Evolutionary conservation across 35 echinoderm and acorn worm genomes (phyloP), one percentile per base, ranked within the genome.

Genomic region (Stichopus chloronotus): DNA sequence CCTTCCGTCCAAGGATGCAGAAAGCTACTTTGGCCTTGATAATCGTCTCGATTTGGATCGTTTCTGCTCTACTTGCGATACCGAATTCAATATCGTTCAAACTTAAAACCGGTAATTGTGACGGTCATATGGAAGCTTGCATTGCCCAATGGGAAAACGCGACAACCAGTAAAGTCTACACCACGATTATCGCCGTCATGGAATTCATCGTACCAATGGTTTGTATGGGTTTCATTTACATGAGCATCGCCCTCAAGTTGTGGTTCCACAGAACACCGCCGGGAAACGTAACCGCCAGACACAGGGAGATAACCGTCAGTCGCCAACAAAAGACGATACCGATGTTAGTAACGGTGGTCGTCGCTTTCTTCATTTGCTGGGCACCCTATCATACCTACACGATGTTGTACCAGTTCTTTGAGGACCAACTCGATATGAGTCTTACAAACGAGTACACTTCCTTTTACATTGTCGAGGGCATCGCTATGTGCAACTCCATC

Each of bases 301-400:
- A 99, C 59, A 93, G 95, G 5, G 95, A 99, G 83, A 95, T 99
- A 25, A 96, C 94, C 12, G 76, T 95, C 9, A 94, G 94, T 87
- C 87, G 95, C 5, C 96, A 96, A 78, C 95, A 96, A 88, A 99
- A 99, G 90, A 99, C 97, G 9, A 99, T 99, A 58, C 97, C 95
- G 7, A 99, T 99, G 97, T 79, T 99, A 25, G 90, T 96, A 13
- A 94, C 97, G 2, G 91, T 99, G 7, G 97, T 99, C 21, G 95
- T 99, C 14, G 95, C 97, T 4, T 99, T 99, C 92, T 94, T 94
- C 78, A 61, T 99, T 16, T 99, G 95, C 76, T 99, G 94, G 95
- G 95, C 95, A 12, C 97, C 97, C 4, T 96, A 96, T 57, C 94
- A 99, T 59, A 94, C 84, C 58, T 99, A 99, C 92, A 95, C 91